Evolutionary conservation across 2,888 invertebrate genomes (phyloP).

Genomic region (Drosophila merina): DNA sequence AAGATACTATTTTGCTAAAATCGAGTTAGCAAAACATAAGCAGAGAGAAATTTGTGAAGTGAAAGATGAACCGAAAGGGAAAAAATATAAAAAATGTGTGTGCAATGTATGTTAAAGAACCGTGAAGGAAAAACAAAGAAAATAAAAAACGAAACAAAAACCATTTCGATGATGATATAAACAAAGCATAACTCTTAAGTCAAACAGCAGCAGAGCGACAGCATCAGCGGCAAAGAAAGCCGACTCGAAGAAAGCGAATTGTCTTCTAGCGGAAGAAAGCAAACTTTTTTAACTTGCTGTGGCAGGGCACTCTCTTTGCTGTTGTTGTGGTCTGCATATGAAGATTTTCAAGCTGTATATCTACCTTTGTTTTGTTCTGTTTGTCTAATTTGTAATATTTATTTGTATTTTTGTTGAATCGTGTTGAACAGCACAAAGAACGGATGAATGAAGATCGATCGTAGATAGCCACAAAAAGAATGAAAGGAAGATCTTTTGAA

Average conservation of each 20-base stretch:
- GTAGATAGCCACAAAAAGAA: slow-evolving; percentile 29
- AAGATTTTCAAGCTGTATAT: slow-evolving; percentile 30
- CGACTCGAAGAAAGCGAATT: slow-evolving; percentile 3
- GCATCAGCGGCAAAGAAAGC: slow-evolving; percentile 19
- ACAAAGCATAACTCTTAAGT: slow-evolving; percentile 41
- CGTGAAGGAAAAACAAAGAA: slow-evolving; percentile 36
- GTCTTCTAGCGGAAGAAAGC: slow-evolving; percentile 10
- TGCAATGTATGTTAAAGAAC: slow-evolving; percentile 63
- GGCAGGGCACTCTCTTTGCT: slow-evolving; percentile 21
- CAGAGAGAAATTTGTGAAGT: slow-evolving; percentile 43
- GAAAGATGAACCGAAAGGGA: slow-evolving; percentile 28
- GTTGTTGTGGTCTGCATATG: slow-evolving; percentile 10
- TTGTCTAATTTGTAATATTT: slow-evolving; percentile 44
- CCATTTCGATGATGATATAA: slow-evolving; percentile 37
- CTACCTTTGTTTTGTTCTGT: slow-evolving; percentile 39
- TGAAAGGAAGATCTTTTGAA: slow-evolving; percentile 22
- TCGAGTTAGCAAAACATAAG: slow-evolving; percentile 43
- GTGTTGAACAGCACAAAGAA: slow-evolving; percentile 57
- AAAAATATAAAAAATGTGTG: slow-evolving; percentile 52
- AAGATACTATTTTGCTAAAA: slow-evolving; percentile 49
- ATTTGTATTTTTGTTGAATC: slow-evolving; percentile 39
- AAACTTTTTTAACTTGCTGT: slow-evolving; percentile 31
- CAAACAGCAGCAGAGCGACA: slow-evolving; percentile 8
- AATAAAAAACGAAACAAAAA: slow-evolving; percentile 47
- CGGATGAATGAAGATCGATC: slow-evolving; percentile 20